Evolutionary conservation across 2,888 invertebrate genomes (phyloP).

Genomic region (Alcis repandata): DNA sequence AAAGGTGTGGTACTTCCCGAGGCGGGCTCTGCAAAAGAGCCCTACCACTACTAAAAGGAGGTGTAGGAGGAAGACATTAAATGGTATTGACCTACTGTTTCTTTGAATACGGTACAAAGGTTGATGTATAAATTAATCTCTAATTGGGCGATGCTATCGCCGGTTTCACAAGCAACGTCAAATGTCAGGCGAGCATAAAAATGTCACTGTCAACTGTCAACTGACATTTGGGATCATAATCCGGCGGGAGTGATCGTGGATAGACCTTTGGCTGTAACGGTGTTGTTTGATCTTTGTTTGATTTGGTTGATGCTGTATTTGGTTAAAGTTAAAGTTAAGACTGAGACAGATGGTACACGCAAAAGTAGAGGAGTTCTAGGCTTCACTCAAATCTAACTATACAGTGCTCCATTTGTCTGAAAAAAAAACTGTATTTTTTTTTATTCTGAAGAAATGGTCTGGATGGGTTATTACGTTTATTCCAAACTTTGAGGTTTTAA

Average conservation of each 20-base stretch:
- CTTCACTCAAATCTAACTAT: too few relatives aligned
- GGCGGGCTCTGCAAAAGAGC: too few relatives aligned
- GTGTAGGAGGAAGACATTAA: too few relatives aligned
- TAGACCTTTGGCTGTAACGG: constrained; percentile 50
- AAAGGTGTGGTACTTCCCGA: too few relatives aligned
- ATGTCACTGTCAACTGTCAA: constrained; percentile 74
- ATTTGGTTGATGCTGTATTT: constrained; percentile 45
- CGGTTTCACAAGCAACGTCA: constrained; percentile 70
- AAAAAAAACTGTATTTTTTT: too few relatives aligned
- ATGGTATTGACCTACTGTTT: constrained; percentile 19
- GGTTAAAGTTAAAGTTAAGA: constrained; percentile 33
- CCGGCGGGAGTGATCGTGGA: constrained; percentile 79
- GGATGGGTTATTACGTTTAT: too few relatives aligned
- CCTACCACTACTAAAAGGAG: too few relatives aligned
- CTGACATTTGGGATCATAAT: constrained; percentile 84
- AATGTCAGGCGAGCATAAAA: constrained; percentile 82
- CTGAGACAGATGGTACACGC: too few relatives aligned
- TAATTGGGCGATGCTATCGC: constrained; percentile 82
- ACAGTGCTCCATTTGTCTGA: too few relatives aligned
- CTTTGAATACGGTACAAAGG: constrained; percentile 22
- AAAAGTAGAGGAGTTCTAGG: too few relatives aligned
- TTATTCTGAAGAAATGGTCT: too few relatives aligned
- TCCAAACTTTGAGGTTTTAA: too few relatives aligned
- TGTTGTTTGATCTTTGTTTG: constrained; percentile 17
- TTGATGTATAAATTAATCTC: constrained; percentile 74